A percentile compares a stretch with the other conserved stretches of the same genome.
These are phyloP conservation scores for Gadopsis marmoratus DNA, from an alignment of 2,797 vertebrate species.

Conservation along the genomic window DNA sequence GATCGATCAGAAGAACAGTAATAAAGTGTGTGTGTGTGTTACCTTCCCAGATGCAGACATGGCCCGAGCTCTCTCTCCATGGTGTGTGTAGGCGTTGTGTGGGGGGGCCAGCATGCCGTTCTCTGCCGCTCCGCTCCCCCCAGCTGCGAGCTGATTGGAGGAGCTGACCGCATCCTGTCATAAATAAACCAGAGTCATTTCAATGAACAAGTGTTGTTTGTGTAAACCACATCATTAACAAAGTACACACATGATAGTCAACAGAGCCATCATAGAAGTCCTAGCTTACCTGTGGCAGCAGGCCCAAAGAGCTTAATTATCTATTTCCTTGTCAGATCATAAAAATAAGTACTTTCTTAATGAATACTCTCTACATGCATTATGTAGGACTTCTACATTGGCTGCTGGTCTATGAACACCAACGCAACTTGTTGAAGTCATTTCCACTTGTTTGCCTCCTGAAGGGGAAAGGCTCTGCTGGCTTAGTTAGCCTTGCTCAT, in stretches of 20 bases:
- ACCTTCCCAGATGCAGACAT: conserved; percentile 87
- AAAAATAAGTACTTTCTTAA: neutral
- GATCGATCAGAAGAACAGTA: no score
- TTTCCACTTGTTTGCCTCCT: neutral
- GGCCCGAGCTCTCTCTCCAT: conserved; percentile 80
- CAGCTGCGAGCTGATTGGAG: conserved; percentile 63
- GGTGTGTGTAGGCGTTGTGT: conserved; percentile 71
- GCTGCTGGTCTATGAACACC: neutral
- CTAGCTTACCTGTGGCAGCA: neutral
- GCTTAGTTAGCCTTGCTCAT: neutral
- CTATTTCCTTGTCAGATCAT: neutral
- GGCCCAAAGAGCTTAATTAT: neutral
- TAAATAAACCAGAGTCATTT: neutral
- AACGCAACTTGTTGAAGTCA: neutral
- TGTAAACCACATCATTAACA: neutral
- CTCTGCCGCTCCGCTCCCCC: conserved; percentile 67
- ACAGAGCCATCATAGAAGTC: conserved; percentile 21
- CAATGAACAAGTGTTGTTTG: neutral
- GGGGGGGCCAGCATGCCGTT: conserved; percentile 81
- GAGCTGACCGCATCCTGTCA: conserved; percentile 69
- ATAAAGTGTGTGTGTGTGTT: conserved; percentile 23
- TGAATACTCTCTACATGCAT: neutral
- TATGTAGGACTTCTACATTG: neutral
- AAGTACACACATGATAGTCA: neutral
- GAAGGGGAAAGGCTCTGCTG: neutral